A percentile compares a stretch with the other conserved stretches of the same genome.
phyloP scores from a whole-genome alignment of 1,140 invertebrate species.

The Homalodisca vitripennis region DNA sequence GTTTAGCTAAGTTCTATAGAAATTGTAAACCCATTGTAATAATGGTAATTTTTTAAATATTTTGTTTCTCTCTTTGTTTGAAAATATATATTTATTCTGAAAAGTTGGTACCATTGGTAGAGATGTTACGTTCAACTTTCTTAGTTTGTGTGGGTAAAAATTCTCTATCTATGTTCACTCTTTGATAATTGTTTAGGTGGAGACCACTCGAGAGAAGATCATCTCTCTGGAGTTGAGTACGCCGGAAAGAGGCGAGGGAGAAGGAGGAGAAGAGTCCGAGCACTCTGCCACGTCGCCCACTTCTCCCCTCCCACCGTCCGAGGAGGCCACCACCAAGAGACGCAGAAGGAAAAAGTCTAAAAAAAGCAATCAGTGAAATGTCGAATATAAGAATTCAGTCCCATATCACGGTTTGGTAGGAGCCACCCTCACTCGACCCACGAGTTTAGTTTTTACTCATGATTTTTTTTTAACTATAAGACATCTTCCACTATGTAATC shows the following conservation, averaged over 20 bases:
- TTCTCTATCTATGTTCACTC: no score
- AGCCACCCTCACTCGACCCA: no score
- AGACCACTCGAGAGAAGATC: slow-evolving; percentile 84
- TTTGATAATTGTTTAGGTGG: no score
- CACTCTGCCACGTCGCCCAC: slow-evolving; percentile 13
- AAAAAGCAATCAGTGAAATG: neutral
- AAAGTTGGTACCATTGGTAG: no score
- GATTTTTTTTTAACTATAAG: neutral
- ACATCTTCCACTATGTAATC: slow-evolving; percentile 22
- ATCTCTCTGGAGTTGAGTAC: slow-evolving; percentile 79
- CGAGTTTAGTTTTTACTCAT: no score
- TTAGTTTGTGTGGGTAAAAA: no score
- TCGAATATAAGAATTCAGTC: neutral
- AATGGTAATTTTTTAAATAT: no score
- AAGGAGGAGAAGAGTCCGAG: slow-evolving; percentile 36
- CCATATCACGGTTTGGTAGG: neutral
- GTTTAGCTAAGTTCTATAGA: no score
- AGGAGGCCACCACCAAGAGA: neutral
- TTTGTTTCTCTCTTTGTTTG: no score
- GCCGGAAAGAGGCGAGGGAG: slow-evolving; percentile 50
- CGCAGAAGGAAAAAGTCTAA: slow-evolving; percentile 20
- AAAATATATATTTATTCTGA: no score
- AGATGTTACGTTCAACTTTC: no score
- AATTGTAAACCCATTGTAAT: no score
- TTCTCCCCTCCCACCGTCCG: slow-evolving; percentile 14